These are phyloP conservation scores for Pollimyrus isidori DNA, from an alignment of 2,113 vertebrate genomes.

Conservation along the genomic window DNA sequence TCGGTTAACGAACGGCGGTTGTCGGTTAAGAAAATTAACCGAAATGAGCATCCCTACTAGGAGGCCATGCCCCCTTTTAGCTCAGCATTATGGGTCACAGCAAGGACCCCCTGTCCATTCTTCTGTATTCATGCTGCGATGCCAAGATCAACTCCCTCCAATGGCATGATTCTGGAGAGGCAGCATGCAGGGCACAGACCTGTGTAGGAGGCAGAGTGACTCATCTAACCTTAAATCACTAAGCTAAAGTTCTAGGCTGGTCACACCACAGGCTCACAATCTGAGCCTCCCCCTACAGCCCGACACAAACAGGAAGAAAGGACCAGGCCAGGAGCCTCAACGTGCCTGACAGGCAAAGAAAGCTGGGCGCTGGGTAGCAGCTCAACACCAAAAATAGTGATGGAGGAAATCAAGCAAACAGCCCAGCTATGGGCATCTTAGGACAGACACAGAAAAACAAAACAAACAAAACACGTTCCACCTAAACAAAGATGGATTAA, in stretches of 20 bases:
- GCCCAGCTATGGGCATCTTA: not conserved
- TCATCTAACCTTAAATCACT: not conserved
- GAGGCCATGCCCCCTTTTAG: not conserved
- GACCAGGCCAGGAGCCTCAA: not conserved
- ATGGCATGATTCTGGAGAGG: not conserved
- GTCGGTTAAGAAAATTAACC: too few species aligned
- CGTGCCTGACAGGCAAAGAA: not conserved
- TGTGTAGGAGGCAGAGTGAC: not conserved
- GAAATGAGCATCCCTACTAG: too few species aligned
- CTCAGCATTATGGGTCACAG: not conserved
- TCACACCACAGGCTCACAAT: not conserved
- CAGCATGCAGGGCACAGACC: not conserved
- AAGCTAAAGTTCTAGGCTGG: not conserved
- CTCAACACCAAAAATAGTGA: not conserved
- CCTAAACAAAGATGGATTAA: not conserved
- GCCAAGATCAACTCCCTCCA: not conserved
- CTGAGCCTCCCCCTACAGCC: not conserved
- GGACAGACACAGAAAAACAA: not conserved
- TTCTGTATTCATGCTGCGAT: not conserved
- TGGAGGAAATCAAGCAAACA: not conserved
- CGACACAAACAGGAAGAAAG: not conserved
- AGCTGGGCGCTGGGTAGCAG: not conserved
- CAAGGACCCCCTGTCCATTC: not conserved
- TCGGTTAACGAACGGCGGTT: too few species aligned
- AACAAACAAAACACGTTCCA: not conserved